phyloP scores from a whole-genome alignment of 1,140 invertebrate genomes.

The Epicauta chinensis region DNA sequence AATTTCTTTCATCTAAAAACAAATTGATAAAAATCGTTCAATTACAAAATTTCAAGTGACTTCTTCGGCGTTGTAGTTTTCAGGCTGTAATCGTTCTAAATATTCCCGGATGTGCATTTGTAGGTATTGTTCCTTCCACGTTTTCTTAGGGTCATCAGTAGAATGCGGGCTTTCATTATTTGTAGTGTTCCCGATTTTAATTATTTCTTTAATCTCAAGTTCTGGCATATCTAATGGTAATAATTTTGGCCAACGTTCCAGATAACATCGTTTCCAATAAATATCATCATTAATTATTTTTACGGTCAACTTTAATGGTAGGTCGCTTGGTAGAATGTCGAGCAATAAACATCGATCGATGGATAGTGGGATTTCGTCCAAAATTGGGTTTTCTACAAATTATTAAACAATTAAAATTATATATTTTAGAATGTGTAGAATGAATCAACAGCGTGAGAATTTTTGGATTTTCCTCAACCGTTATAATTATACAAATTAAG shows the following conservation, averaged over 20 bases:
- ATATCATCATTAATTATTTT: constrained; percentile 45
- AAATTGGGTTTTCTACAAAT: constrained; percentile 36
- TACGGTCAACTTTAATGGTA: constrained; percentile 44
- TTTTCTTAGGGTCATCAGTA: constrained; percentile 28
- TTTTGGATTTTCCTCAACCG: too few species aligned
- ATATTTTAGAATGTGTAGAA: too few species aligned
- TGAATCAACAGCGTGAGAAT: too few species aligned
- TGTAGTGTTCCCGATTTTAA: constrained; percentile 3
- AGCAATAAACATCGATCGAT: constrained; percentile 45
- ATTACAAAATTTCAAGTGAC: constrained; percentile 30
- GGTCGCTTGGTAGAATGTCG: constrained; percentile 43
- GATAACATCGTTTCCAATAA: constrained; percentile 47
- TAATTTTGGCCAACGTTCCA: constrained; percentile 40
- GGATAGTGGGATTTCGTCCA: constrained; percentile 35
- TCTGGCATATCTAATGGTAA: constrained; percentile 9
- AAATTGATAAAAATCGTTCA: not conserved
- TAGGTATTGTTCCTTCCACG: constrained; percentile 46
- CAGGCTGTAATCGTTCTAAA: constrained; percentile 46
- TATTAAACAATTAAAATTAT: too few species aligned
- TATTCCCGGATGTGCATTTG: constrained; percentile 44
- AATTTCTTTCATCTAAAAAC: constrained; percentile 42
- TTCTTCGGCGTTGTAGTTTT: constrained; percentile 46
- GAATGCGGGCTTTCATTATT: constrained; percentile 3
- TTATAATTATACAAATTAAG: too few species aligned
- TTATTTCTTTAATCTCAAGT: constrained; percentile 7